Percentiles rank a stretch among this genome's conserved stretches.
Evolutionary conservation across 2,888 invertebrate genomes (phyloP).

Genomic region (Stramonita haemastoma): DNA sequence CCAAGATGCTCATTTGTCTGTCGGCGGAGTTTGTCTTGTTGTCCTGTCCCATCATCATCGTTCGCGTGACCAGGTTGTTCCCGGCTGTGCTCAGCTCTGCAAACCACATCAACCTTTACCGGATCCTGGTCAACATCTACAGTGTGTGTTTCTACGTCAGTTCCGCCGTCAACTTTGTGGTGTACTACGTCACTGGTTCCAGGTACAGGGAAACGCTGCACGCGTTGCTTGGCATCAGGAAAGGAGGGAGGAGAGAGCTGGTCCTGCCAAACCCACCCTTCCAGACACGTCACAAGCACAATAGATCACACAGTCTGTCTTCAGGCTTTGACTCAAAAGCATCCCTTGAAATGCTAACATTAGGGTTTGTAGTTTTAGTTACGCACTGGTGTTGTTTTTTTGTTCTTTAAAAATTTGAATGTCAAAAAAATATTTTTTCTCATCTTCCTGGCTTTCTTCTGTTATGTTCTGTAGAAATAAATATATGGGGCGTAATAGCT

Average conservation of each 20-base stretch:
- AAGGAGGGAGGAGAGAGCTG: background rate
- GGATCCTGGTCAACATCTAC: background rate
- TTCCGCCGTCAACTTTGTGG: conserved; percentile 29
- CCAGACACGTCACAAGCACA: no score
- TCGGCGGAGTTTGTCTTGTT: conserved; percentile 25
- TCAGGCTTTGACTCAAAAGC: no score
- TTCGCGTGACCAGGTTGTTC: conserved; percentile 20
- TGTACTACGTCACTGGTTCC: conserved; percentile 23
- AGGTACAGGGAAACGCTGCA: conserved; percentile 31
- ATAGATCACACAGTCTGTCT: no score
- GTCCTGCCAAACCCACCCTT: background rate
- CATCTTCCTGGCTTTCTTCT: no score
- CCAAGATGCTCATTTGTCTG: conserved; percentile 29
- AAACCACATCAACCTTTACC: background rate
- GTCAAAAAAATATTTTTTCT: no score
- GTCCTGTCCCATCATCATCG: background rate
- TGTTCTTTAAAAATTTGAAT: no score
- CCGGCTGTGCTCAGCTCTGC: background rate
- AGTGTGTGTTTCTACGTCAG: conserved; percentile 8
- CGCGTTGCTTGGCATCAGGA: background rate
- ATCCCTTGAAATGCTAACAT: no score
- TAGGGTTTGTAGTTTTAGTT: no score
- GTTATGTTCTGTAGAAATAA: no score
- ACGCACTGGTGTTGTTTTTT: no score
- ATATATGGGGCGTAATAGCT: no score